These are phyloP conservation scores for Nixonia krombeini DNA, from an alignment of 1,140 invertebrate genomes.

Conservation along the genomic window DNA sequence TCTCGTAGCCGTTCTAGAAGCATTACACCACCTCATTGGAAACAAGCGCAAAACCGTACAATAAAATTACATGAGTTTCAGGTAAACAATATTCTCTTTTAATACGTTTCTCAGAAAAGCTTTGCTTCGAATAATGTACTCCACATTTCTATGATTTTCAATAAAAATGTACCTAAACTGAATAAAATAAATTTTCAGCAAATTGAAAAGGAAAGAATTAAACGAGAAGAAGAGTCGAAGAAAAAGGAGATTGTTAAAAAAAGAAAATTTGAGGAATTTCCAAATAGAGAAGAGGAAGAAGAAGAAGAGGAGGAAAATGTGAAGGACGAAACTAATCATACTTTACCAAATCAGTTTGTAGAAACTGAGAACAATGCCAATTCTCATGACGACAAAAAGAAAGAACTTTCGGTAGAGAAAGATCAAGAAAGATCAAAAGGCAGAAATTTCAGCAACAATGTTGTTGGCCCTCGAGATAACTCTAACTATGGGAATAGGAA, in stretches of 20 bases:
- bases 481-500: slow-evolving; percentile 51
- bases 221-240: slow-evolving; percentile 76
- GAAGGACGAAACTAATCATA: slow-evolving; percentile 4
- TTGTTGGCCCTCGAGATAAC: slow-evolving; percentile 35
- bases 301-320: slow-evolving; percentile 39
- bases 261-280: slow-evolving; percentile 69
- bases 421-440: slow-evolving; percentile 12
- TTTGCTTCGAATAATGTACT: neutral
- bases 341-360: slow-evolving; percentile 8
- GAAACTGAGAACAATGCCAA: slow-evolving; percentile 25
- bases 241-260: slow-evolving; percentile 75
- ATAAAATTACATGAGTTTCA: slow-evolving; percentile 87
- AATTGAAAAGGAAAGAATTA: slow-evolving; percentile 76
- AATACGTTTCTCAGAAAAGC: too few species aligned
- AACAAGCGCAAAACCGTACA: slow-evolving; percentile 85
- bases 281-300: slow-evolving; percentile 47
- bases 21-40: slow-evolving; percentile 91
- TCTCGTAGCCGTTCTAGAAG: slow-evolving; percentile 86
- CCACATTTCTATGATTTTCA: neutral
- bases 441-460: slow-evolving; percentile 37
- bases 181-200: slow-evolving; percentile 67
- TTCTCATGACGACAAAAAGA: slow-evolving; percentile 13
- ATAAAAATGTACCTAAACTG: slow-evolving; percentile 13
- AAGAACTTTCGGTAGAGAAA: neutral
- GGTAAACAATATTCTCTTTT: slow-evolving; percentile 61